Percentiles rank a stretch among this genome's conserved stretches.
Evolutionary conservation across 2,888 invertebrate genomes (phyloP).

Genomic region (Apodemia hepburni): DNA sequence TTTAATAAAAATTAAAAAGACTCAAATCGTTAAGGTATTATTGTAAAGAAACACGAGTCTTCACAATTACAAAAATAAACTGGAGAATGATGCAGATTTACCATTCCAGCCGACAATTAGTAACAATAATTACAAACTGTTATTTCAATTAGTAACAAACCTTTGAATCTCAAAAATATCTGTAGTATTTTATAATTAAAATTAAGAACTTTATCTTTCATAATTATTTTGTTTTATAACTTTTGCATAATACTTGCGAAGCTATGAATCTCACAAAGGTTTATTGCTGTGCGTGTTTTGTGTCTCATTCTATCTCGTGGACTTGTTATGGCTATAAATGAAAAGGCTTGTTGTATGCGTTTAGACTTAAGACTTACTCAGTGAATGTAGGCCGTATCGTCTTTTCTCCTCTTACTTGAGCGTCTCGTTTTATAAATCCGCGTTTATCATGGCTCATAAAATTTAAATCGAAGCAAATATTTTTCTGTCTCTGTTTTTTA

Average conservation of each 20-base stretch:
- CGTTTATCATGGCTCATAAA: constrained; percentile 42
- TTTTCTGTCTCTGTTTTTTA: no score
- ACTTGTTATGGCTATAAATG: constrained; percentile 43
- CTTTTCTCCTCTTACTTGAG: constrained; percentile 71
- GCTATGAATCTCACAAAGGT: not conserved
- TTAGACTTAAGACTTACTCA: constrained; percentile 54
- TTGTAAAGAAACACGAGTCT: no score
- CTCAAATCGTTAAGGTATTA: no score
- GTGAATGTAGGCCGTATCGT: constrained; percentile 76
- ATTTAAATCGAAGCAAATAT: not conserved
- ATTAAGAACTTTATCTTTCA: constrained; percentile 35
- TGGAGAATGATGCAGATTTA: no score
- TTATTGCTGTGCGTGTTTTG: constrained; percentile 23
- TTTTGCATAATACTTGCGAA: constrained; percentile 28
- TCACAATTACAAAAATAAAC: no score
- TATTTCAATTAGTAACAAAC: no score
- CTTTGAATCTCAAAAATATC: not conserved
- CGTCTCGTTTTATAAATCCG: constrained; percentile 62
- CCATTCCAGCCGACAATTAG: no score
- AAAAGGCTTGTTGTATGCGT: constrained; percentile 51
- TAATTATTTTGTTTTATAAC: constrained; percentile 40
- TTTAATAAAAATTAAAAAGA: no score
- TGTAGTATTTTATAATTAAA: not conserved
- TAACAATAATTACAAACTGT: no score
- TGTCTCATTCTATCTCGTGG: constrained; percentile 42